A percentile compares a stretch with the other conserved stretches of the same genome.
These are phyloP conservation scores for Labeo rohita DNA, from an alignment of 2,113 vertebrate species.

Conservation along the genomic window DNA sequence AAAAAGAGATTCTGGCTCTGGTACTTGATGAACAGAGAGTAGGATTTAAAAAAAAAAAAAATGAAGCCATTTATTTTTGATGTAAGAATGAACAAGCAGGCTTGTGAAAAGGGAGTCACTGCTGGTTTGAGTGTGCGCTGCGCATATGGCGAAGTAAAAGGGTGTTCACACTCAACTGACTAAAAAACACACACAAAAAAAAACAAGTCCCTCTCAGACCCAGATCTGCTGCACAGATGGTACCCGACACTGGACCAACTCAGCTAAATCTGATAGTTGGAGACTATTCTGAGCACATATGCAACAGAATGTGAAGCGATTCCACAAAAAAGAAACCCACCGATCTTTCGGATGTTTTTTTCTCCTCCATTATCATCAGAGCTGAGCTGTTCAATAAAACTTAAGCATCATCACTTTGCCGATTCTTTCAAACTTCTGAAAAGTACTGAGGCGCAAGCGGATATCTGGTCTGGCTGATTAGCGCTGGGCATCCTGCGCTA, in stretches of 20 bases:
- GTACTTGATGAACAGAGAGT: conserved; percentile 39
- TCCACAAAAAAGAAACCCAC: conserved; percentile 5
- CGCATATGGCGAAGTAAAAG: conserved; percentile 52
- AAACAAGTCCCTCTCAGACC: conserved; percentile 42
- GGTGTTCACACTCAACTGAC: conserved; percentile 54
- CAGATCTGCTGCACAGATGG: conserved; percentile 67
- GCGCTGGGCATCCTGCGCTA: not conserved
- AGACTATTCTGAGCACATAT: conserved; percentile 38
- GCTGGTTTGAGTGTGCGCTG: conserved; percentile 24
- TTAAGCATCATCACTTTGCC: conserved; percentile 18
- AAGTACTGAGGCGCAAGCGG: not conserved
- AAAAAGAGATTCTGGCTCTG: conserved; percentile 67
- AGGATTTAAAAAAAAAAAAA: not conserved
- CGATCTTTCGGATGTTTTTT: not conserved
- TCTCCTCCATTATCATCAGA: not conserved
- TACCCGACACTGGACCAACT: conserved; percentile 62
- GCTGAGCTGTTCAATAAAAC: conserved; percentile 38
- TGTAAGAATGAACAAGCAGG: conserved; percentile 48
- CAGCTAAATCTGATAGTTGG: conserved; percentile 55
- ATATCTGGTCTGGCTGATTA: not conserved
- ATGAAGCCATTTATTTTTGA: conserved; percentile 50
- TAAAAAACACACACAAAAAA: not conserved
- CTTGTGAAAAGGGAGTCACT: conserved; percentile 26
- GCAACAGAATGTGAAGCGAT: not conserved
- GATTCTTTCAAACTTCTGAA: not conserved